These are phyloP conservation scores for Pachypeltis micranthus DNA, from an alignment of 1,140 invertebrate species.

Conservation along the genomic window DNA sequence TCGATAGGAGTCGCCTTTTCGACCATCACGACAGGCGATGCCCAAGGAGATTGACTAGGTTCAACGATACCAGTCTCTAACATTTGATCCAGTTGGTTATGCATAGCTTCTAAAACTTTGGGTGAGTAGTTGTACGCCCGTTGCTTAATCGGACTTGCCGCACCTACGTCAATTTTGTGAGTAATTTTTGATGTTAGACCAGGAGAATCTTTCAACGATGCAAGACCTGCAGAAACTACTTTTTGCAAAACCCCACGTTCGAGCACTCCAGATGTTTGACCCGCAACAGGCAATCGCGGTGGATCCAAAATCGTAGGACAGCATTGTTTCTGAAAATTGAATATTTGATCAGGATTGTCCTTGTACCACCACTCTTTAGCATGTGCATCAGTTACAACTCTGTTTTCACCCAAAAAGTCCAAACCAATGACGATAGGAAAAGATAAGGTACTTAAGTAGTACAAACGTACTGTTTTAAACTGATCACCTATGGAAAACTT, in stretches of 20 bases:
- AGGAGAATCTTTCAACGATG: background rate
- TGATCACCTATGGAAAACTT: background rate
- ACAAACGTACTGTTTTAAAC: background rate
- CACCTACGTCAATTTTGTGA: constrained; percentile 30
- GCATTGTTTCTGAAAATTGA: background rate
- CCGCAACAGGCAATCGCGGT: background rate
- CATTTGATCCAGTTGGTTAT: constrained; percentile 30
- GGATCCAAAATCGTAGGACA: background rate
- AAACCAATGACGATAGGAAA: no score
- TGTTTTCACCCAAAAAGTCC: background rate
- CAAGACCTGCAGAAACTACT: background rate
- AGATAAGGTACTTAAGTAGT: background rate
- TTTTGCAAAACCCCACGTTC: background rate
- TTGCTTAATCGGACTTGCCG: constrained; percentile 28
- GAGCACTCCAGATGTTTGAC: background rate
- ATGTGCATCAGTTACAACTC: background rate
- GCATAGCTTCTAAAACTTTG: constrained; percentile 21
- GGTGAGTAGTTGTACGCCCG: constrained; percentile 27
- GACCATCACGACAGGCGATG: constrained; percentile 28
- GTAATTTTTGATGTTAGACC: background rate
- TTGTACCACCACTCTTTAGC: background rate
- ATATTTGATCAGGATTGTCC: background rate
- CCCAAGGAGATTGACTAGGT: constrained; percentile 28
- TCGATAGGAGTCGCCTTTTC: constrained; percentile 26
- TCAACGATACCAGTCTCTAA: constrained; percentile 27